phyloP scores from a whole-genome alignment of 2,888 invertebrate genomes.

The Synergus gifuensis region DNA sequence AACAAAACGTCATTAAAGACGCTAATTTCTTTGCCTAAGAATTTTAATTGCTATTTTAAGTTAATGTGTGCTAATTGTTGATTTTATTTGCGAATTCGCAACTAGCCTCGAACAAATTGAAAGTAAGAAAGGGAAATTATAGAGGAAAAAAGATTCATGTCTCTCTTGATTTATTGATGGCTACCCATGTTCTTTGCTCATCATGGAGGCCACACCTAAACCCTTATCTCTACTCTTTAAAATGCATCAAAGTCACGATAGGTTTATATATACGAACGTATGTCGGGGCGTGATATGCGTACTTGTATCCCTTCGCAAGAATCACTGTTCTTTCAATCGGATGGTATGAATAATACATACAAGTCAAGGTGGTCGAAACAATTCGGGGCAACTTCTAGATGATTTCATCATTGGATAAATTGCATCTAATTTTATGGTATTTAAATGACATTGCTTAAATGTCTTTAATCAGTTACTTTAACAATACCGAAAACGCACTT shows the following conservation, averaged over 20 bases:
- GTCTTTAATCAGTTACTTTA: not conserved
- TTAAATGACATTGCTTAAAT: not conserved
- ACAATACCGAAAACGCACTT: not conserved
- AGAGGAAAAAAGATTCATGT: not conserved
- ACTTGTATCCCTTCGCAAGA: conserved; percentile 31
- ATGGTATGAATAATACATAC: conserved; percentile 35
- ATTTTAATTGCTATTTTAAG: not conserved
- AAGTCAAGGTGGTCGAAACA: conserved; percentile 24
- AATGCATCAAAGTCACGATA: conserved; percentile 41
- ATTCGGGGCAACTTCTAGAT: conserved; percentile 11
- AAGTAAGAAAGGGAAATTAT: not conserved
- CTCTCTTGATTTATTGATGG: conserved; percentile 6
- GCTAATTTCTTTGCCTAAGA: not conserved
- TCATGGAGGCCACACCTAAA: conserved; percentile 31
- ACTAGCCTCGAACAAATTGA: not conserved
- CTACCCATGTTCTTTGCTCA: conserved; percentile 14
- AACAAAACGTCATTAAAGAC: not conserved
- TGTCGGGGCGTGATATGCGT: conserved; percentile 40
- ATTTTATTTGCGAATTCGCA: not conserved
- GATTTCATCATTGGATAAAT: conserved; percentile 17
- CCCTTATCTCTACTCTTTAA: conserved; percentile 30
- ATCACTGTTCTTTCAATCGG: conserved; percentile 17
- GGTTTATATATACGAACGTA: conserved; percentile 1
- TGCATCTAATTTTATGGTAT: not conserved
- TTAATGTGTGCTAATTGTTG: not conserved